A percentile compares a stretch with the other conserved stretches of the same genome.
Conservation (phyloP, 2,113 vertebrate genomes). For the Periophthalmodon schlosseri region DNA sequence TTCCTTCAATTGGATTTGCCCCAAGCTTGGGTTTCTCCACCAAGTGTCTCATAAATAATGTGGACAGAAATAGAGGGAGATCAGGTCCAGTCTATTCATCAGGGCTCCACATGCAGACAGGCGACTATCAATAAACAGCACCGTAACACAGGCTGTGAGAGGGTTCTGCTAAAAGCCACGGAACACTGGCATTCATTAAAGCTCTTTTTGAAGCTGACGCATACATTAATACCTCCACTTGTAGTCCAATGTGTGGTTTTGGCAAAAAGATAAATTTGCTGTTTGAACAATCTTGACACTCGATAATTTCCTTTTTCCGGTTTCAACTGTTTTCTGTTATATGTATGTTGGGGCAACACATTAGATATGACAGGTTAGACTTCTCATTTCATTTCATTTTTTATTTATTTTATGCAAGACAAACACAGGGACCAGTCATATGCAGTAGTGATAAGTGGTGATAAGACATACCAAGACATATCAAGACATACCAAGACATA, state of each 20-base stretch:
- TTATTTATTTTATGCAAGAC: too few relatives aligned
- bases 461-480: too few relatives aligned
- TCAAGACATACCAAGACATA: too few relatives aligned
- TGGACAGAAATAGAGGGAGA: slow-evolving; percentile 27
- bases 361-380: too few relatives aligned
- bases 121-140: slow-evolving; percentile 18
- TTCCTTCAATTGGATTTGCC: slow-evolving; percentile 39
- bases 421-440: too few relatives aligned
- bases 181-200: neutral
- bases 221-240: neutral
- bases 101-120: slow-evolving; percentile 14
- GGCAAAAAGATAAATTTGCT: neutral
- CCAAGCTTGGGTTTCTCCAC: slow-evolving; percentile 33
- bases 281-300: neutral
- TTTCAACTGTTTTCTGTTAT: neutral
- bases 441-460: too few relatives aligned
- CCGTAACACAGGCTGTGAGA: neutral
- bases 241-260: neutral
- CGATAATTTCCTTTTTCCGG: too few relatives aligned
- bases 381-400: too few relatives aligned
- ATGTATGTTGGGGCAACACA: too few relatives aligned
- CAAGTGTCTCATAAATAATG: slow-evolving; percentile 45
- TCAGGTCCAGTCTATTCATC: slow-evolving; percentile 38
- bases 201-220: neutral
- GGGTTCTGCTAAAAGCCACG: neutral